Percentiles rank a stretch among this genome's conserved stretches.
Conservation (phyloP, 1,140 invertebrate genomes). For the Drosophila suzukii region DNA sequence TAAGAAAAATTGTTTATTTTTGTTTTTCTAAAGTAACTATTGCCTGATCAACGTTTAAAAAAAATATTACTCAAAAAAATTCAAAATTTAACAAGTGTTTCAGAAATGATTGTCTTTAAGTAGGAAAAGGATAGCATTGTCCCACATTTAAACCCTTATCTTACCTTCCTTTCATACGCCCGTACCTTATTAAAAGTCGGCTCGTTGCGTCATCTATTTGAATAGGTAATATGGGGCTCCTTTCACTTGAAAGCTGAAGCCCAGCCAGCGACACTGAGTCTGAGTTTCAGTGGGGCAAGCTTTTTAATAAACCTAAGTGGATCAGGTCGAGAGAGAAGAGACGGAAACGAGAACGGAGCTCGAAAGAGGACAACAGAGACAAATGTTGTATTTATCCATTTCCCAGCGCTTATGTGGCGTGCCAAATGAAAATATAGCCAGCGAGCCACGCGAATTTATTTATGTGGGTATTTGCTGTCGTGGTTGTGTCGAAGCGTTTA, state of each 20-base stretch:
- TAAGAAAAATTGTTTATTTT: no score
- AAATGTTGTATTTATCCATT: constrained; percentile 39
- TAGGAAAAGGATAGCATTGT: no score
- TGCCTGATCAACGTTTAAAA: no score
- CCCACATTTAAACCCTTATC: not conserved
- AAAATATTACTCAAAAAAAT: no score
- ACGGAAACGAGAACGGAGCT: constrained; percentile 19
- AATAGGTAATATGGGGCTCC: constrained; percentile 10
- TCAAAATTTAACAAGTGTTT: no score
- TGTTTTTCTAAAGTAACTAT: no score
- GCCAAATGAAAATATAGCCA: constrained; percentile 54
- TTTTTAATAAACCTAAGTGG: constrained; percentile 74
- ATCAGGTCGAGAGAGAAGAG: constrained; percentile 29
- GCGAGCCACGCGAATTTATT: constrained; percentile 18
- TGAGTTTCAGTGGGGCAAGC: constrained; percentile 22
- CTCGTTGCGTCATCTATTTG: constrained; percentile 6
- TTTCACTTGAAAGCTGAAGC: constrained; percentile 24
- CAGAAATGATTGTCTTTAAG: no score
- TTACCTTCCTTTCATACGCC: not conserved
- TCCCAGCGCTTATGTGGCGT: constrained; percentile 49
- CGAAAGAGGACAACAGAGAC: constrained; percentile 13
- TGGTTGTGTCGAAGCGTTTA: constrained; percentile 56
- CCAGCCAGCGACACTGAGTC: constrained; percentile 11
- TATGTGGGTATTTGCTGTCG: constrained; percentile 24
- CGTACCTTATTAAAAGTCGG: not conserved